Evolutionary conservation across 2,888 invertebrate species (phyloP).

Genomic region (Coleophora flavipennella): DNA sequence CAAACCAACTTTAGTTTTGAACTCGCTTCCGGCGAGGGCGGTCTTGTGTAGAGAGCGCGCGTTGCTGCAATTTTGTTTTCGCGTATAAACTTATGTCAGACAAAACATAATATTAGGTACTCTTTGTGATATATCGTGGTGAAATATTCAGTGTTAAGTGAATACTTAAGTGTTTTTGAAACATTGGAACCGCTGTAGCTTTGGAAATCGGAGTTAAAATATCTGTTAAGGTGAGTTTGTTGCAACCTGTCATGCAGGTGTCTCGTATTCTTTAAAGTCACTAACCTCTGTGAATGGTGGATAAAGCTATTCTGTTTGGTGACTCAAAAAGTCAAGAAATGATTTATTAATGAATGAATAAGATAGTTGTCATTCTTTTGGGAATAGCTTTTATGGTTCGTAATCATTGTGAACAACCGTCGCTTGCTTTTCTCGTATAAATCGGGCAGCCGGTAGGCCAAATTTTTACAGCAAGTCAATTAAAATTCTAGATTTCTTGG

Average conservation of each 20-base stretch:
- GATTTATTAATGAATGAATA: too few relatives aligned
- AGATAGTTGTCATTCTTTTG: too few relatives aligned
- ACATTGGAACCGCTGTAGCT: slow-evolving; percentile 16
- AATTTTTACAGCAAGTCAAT: too few relatives aligned
- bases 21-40: too few relatives aligned
- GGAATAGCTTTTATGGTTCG: too few relatives aligned
- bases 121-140: slow-evolving; percentile 35
- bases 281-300: slow-evolving; percentile 47
- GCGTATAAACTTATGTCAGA: slow-evolving; percentile 49
- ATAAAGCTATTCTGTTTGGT: too few relatives aligned
- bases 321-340: too few relatives aligned
- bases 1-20: too few relatives aligned
- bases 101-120: slow-evolving; percentile 21
- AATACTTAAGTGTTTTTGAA: slow-evolving; percentile 25
- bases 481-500: too few relatives aligned
- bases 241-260: slow-evolving; percentile 70
- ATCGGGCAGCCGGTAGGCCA: too few relatives aligned
- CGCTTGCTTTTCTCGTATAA: too few relatives aligned
- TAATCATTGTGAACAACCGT: too few relatives aligned
- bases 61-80: slow-evolving; percentile 36
- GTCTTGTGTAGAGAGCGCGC: slow-evolving; percentile 7
- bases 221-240: slow-evolving; percentile 35
- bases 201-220: slow-evolving; percentile 21
- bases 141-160: slow-evolving; percentile 33
- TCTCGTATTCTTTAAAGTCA: slow-evolving; percentile 44